Evolutionary conservation across 2,888 invertebrate genomes (phyloP), one percentile per base, ranked within the genome.

Genomic region (Ophion obscuratus): DNA sequence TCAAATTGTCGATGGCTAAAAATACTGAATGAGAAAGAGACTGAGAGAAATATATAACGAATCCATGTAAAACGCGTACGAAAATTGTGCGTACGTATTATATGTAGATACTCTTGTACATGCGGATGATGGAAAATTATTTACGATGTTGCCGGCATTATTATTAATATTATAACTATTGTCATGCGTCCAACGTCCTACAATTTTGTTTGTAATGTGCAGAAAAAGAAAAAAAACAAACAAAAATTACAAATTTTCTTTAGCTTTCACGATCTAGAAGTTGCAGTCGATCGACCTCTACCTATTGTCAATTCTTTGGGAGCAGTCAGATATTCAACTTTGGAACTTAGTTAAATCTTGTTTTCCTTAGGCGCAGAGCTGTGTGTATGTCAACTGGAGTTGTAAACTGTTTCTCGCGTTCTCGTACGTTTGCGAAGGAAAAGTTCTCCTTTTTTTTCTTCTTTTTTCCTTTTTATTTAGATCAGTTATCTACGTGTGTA

Each of bases 381-480:
- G 92, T 90, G 92, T 92, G 91, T 92, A 91, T 92, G 90, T 92
- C 93, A 92, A 92, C 93, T 92, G 93, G 92, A 92, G 92, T 93
- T 92, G 86, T 92, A 91, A 84, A 92, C 91, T 91, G 90, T 91
- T 92, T 90, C 90, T 91, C 89, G 91, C 88, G 90, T 91, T 92
- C 88, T 88, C 89, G 89, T 84, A 81, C 67, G 66, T 71, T 81
- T 76, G 73, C 70, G 74, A 86, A 74, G 81, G 73, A 59, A 77
- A 73, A 71, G 40, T 66, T 78, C 78, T 89, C 88, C 78, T 85
- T 87, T 88, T 88, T 88, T 86, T 88, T 67, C 78, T 66, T 76
- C 70, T 90, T 81, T 88, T 89, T 86, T 84, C 83, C 88, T 91
- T 88, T 90, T 87, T 76, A 83, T 88, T 88, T 88, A 90, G 31